Base-by-base conservation (phyloP, 2,888 invertebrate genomes). In the Archaeoteleia sp. region DNA sequence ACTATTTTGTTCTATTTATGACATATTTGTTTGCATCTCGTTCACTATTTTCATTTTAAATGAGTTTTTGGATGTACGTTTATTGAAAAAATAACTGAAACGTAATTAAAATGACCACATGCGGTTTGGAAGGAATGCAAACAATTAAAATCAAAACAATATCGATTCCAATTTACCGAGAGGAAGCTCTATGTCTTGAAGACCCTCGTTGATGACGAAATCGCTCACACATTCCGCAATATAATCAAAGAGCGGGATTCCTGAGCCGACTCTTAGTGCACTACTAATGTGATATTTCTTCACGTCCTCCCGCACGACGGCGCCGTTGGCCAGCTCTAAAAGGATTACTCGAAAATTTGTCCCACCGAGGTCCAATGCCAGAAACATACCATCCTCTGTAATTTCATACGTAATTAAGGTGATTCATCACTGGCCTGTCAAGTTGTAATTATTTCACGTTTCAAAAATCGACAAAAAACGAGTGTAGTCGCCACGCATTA, bases 291-390 rank as follows among this genome's bases (percentile, higher is more conserved):
- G 89, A 77, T 90, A 91, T 73, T 90, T 90, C 75, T 91, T 88
- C 42, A 92, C 90, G 65, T 89, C 87, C 78, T 91, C 89, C 1
- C 88, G 83, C 14, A 88, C 82, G 9, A 90, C 86, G 51, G 85
- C 81, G 0, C 91, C 91, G 6, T 86, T 84, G 2, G 78, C 78
- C 69, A 94, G 84, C 73, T 90, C 90, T 73, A 93, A 83, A 30
- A 91, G 85, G 14, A 94, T 86, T 8, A 94, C 90, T 6, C 94
- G 88, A 83, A 94, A 93, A 86, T 94, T 93, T 14, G 94, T 94
- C 12, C 94, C 94, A 1, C 94, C 94, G 58, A 95, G 87, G 84
- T 95, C 94, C 71, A 94, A 85, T 1, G 94, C 93, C 72, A 94
- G 84, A 82, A 89, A 94, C 42, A 90, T 87, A 0, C 93, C 94